Evolutionary conservation across 2,888 invertebrate genomes (phyloP), one percentile per base, ranked within the genome.

Genomic region (Bedellia somnulentella): DNA sequence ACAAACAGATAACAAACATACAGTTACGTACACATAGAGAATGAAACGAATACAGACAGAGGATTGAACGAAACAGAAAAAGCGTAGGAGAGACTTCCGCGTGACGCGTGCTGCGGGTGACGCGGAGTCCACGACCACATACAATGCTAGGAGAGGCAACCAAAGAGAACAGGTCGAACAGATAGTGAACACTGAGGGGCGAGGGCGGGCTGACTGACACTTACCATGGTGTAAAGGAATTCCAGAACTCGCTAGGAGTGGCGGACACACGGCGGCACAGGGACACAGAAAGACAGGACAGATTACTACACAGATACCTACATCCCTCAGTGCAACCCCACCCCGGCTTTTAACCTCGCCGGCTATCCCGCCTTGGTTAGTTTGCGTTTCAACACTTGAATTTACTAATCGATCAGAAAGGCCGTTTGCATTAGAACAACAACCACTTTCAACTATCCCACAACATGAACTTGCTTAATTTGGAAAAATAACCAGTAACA

Each of bases 201-300:
- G 76, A 71, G 76, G 77, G 77, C 68, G 73, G 75, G 70, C 64
- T 75, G 78, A 77, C 77, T 82, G 86, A 83, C 86, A 93, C 93
- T 93, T 93, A 93, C 93, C 93, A 89, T 87, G 92, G 91, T 85
- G 89, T 89, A 89, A 93, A 93, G 87, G 91, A 92, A 87, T 89
- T 93, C 93, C 93, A 93, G 90, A 93, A 93, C 87, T 90, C 90
- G 89, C 93, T 93, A 90, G 86, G 78, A 80, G 80, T 80, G 81
- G 81, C 81, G 81, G 78, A 82, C 82, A 82, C 75, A 76, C 76
- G 77, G 78, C 78, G 78, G 77, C 78, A 80, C 81, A 82, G 82
- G 82, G 81, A 82, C 82, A 82, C 82, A 83, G 78, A 79, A 77
- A 77, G 78, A 78, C 78, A 78, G 77, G 78, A 78, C 78, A 78